Base-by-base conservation (phyloP, 2,888 invertebrate genomes). In the Rutpela maculata region DNA sequence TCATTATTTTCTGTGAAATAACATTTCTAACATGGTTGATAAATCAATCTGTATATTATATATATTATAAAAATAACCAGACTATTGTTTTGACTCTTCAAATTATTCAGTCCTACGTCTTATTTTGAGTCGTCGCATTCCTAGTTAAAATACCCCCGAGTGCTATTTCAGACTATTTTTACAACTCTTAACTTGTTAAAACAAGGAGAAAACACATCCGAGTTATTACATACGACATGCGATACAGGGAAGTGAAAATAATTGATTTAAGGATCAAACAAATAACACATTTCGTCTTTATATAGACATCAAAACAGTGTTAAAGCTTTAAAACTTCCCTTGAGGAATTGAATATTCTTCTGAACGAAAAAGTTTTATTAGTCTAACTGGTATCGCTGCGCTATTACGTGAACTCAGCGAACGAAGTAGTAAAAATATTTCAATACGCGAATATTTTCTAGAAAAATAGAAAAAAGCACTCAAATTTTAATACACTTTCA, bases 221-320 rank as follows among this genome's bases (percentile, higher is more conserved):
- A 63, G 62, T 35, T 22, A 65, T 9, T 19, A 43, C 10, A 65
- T n/a, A 0, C 12, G 43, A 65, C 65, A 65, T 22, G 18, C 19
- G 43, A 65, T 19, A 65, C 65, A 22, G 18, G 57, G 60, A 60
- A 43, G 38, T 22, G 56, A 57, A 50, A 60, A 70, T 70, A 70
- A 70, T 35, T 60, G 43, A 70, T 60, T 70, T 70, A 31, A 70
- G 60, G 70, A 70, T 70, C 60, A 70, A 43, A 62, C 60, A 60
- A 26, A 31, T 57, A 57, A 59, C 59, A 60, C 60, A 17, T 38
- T 60, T 43, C 65, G 65, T 62, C 43, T 12, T 60, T 70, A 38
- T 38, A 19, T 22, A 70, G 60, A 60, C 56, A 70, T 70, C 70
- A 70, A 70, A 70, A 70, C 59, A 57, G n/a, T 19, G 35, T 15